Base-by-base conservation (phyloP, 2,888 invertebrate genomes). In the Brachyptera risi region DNA sequence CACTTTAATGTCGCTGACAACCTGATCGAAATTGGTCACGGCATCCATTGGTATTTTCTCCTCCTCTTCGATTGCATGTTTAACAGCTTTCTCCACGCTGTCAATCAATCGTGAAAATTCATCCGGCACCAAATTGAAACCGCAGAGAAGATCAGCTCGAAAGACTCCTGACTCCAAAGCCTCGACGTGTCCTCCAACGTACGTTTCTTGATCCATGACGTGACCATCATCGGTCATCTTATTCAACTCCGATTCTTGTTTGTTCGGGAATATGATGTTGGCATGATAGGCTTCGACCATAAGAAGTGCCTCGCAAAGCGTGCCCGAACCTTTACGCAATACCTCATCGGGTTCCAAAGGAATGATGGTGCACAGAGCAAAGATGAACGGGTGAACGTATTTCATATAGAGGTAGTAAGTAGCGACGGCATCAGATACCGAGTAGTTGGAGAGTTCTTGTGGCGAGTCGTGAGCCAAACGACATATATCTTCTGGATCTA, bases 401-500 rank as follows among this genome's bases (percentile, higher is more conserved):
- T 99, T 98, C 89, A 96, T 95, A 74, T 99, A 99, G 40, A 99
- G 79, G 75, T 99, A 99, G 75, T 96, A 99, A 0, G 99, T 99
- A 13, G 99, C 98, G 3, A 99, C 98, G 0, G 99, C 99, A 76
- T 99, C 99, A 0, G 99, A 99, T 17, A 99, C 99, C 0, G 98
- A 99, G 74, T 99, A 99, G 73, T 92, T 98, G 1, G 97, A 92
- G 54, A 99, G 77, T n/a, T 47, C 47, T 21, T 96, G 94, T 0
- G 99, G 98, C 71, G 97, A 87, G 68, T 97, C 96, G 0, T 89
- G 86, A 0, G 99, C 99, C 83, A 97, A 86, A 65, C 90, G 86
- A 73, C 96, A 96, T 98, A 99, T 99, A 66, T 97, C 95, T 76
- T 99, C 99, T 0, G 99, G 98, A 76, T 99, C 98, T 60, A 98